phyloP scores from a whole-genome alignment of 2,797 vertebrate genomes.

The Cetoscarus ocellatus region DNA sequence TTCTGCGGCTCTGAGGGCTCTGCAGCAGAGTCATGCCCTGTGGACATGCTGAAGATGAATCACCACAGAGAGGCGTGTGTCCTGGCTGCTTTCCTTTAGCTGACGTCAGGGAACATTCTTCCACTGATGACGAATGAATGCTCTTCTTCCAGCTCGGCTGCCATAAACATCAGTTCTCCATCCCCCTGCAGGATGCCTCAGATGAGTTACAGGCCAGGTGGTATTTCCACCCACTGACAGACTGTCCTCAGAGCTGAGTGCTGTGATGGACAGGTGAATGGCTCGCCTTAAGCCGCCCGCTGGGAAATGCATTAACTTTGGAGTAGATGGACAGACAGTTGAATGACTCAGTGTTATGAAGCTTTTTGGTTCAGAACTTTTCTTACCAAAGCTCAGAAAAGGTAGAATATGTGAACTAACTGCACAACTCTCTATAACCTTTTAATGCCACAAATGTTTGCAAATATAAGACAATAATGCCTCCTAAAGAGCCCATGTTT shows the following conservation, averaged over 20 bases:
- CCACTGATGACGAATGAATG: conserved; percentile 69
- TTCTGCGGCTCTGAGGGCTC: conserved; percentile 34
- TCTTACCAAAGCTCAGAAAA: conserved; percentile 20
- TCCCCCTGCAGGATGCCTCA: conserved; percentile 55
- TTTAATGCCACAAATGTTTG: no score
- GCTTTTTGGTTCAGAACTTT: conserved; percentile 14
- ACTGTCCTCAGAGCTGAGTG: conserved; percentile 42
- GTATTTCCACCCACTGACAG: conserved; percentile 58
- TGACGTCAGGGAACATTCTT: conserved; percentile 58
- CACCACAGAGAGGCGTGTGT: conserved; percentile 33
- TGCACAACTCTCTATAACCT: neutral
- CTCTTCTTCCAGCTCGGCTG: conserved; percentile 54
- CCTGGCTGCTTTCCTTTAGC: conserved; percentile 33
- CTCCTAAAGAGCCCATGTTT: no score
- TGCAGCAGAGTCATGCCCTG: conserved; percentile 46
- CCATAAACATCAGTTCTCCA: conserved; percentile 71
- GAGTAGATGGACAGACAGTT: conserved; percentile 32
- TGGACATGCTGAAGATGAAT: conserved; percentile 66
- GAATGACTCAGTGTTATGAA: conserved; percentile 25
- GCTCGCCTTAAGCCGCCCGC: conserved; percentile 32
- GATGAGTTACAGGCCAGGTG: conserved; percentile 69
- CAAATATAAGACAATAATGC: no score
- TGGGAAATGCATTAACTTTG: conserved; percentile 43
- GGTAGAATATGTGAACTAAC: neutral
- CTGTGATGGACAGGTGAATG: conserved; percentile 50